These are phyloP conservation scores for Blomia tropicalis DNA, from an alignment of 2,888 invertebrate genomes.

Conservation along the genomic window DNA sequence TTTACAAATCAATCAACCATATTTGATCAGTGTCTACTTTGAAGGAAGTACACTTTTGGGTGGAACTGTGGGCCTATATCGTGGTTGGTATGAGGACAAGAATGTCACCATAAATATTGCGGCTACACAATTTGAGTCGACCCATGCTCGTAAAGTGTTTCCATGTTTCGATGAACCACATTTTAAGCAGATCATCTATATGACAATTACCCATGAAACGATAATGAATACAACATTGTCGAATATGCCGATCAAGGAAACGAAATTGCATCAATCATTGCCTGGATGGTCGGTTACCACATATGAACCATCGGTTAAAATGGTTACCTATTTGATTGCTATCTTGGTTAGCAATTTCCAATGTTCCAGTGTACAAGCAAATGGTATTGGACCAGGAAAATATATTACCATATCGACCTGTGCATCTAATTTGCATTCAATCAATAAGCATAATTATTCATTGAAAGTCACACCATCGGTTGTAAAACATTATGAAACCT, in stretches of 20 bases:
- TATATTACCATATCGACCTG: conserved; percentile 51
- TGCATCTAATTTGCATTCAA: conserved; percentile 42
- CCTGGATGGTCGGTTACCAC: not conserved
- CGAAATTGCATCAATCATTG: not conserved
- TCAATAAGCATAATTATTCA: conserved; percentile 52
- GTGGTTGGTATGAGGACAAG: conserved; percentile 5
- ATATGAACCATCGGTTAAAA: conserved; percentile 45
- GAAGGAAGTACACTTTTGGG: not conserved
- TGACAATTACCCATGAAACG: conserved; percentile 46
- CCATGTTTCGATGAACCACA: conserved; percentile 31
- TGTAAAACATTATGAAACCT: conserved; percentile 42
- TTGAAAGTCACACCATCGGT: conserved; percentile 59
- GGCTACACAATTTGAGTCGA: conserved; percentile 27
- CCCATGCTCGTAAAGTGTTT: conserved; percentile 28
- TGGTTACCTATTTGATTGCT: conserved; percentile 75
- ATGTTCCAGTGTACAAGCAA: conserved; percentile 31
- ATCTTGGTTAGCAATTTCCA: conserved; percentile 66
- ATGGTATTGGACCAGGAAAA: conserved; percentile 8
- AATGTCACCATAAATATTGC: conserved; percentile 19
- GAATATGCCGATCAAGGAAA: conserved; percentile 47
- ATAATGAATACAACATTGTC: conserved; percentile 52
- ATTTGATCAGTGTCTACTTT: conserved; percentile 3
- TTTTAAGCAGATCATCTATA: conserved; percentile 37
- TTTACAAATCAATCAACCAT: not conserved
- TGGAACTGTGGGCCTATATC: conserved; percentile 17